Evolutionary conservation across 1,140 invertebrate genomes (phyloP).

Genomic region (Brachionus sp.): DNA sequence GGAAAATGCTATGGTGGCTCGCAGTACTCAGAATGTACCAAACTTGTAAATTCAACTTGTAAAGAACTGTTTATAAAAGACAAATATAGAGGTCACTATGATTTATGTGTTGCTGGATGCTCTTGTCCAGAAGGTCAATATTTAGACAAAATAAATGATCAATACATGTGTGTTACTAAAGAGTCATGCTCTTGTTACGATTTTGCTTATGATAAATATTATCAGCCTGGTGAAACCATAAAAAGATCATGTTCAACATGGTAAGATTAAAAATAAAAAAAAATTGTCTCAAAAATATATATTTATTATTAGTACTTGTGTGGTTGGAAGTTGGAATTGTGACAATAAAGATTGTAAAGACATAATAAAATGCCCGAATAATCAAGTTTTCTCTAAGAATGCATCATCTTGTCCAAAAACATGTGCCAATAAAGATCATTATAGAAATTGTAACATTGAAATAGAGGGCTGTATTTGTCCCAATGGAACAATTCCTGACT

Average conservation of each 20-base stretch:
- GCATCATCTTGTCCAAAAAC: constrained; percentile 40
- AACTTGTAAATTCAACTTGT: not conserved
- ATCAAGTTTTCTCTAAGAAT: constrained; percentile 46
- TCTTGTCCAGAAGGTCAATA: constrained; percentile 14
- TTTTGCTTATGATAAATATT: not conserved
- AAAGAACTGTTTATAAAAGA: not conserved
- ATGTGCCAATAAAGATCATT: constrained; percentile 41
- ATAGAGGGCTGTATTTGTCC: constrained; percentile 43
- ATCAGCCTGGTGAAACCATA: not conserved
- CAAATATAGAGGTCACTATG: not conserved
- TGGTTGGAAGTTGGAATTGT: constrained; percentile 47
- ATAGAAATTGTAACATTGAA: not conserved
- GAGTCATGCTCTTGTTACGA: constrained; percentile 34
- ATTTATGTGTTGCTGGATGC: constrained; percentile 41
- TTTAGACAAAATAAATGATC: constrained; percentile 2
- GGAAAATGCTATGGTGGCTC: constrained; percentile 41
- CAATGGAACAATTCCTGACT: constrained; percentile 22
- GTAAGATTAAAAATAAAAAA: not conserved
- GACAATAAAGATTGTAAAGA: constrained; percentile 44
- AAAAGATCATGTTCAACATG: constrained; percentile 33
- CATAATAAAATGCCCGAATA: constrained; percentile 46
- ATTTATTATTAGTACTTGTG: constrained; percentile 45
- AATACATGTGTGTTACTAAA: constrained; percentile 20
- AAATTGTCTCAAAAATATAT: not conserved
- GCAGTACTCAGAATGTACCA: constrained; percentile 31